Percentiles rank a stretch among this genome's conserved stretches.
phyloP scores from a whole-genome alignment of 1,140 invertebrate genomes.

The Halyomorpha halys region DNA sequence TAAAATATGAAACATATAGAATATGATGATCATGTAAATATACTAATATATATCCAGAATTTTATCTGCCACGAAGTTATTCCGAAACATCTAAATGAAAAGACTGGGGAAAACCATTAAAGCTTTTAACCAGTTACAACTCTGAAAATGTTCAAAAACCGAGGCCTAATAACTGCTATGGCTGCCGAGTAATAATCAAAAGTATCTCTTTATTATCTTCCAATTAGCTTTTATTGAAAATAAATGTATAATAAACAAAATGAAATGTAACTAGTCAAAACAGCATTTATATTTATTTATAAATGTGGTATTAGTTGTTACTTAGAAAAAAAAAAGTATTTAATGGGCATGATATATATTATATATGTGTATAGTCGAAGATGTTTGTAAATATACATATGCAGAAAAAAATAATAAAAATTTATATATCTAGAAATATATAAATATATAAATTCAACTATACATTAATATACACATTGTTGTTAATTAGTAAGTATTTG shows the following conservation, averaged over 20 bases:
- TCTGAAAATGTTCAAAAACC: not conserved
- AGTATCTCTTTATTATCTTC: conserved; percentile 1
- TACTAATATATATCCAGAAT: too few relatives aligned
- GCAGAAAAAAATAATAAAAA: conserved; percentile 6
- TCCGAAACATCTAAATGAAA: too few relatives aligned
- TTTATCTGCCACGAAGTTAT: too few relatives aligned
- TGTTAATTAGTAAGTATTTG: conserved; percentile 11
- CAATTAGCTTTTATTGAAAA: conserved; percentile 2
- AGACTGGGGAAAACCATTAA: too few relatives aligned
- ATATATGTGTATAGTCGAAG: conserved; percentile 11
- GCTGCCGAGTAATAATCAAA: too few relatives aligned
- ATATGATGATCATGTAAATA: too few relatives aligned
- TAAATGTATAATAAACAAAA: not conserved
- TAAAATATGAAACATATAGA: too few relatives aligned
- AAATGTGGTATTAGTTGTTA: conserved; percentile 21
- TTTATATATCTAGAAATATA: conserved; percentile 18
- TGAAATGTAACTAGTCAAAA: conserved; percentile 10
- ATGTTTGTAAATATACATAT: conserved; percentile 3
- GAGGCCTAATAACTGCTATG: too few relatives aligned
- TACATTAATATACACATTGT: not conserved
- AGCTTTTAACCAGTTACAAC: not conserved
- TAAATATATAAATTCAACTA: conserved; percentile 18
- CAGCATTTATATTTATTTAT: conserved; percentile 13
- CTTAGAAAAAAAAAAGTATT: conserved; percentile 10
- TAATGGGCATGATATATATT: not conserved